Conservation (phyloP, 2,113 vertebrate species). For the Noturus placidus region DNA sequence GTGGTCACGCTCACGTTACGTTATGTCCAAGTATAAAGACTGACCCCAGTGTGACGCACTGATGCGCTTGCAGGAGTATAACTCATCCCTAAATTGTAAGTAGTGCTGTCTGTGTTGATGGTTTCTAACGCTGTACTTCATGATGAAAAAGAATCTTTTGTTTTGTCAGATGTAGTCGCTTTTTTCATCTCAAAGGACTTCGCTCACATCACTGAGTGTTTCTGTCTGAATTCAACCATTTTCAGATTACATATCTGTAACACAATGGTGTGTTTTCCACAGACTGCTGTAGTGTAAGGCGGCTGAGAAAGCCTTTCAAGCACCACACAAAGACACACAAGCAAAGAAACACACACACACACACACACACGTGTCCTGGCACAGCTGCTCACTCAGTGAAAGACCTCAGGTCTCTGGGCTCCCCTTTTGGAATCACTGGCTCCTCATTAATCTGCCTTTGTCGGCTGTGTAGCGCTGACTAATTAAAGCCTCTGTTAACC, state of each 20-base stretch:
- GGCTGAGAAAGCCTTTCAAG: slow-evolving; percentile 23
- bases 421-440: slow-evolving; percentile 38
- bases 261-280: slow-evolving; percentile 25
- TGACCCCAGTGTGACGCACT: neutral
- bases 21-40: neutral
- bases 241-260: slow-evolving; percentile 1
- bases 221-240: slow-evolving; percentile 12
- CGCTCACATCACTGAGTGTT: neutral
- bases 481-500: slow-evolving; percentile 48
- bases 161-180: neutral
- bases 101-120: slow-evolving; percentile 18
- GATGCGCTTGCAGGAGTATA: neutral
- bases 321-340: slow-evolving; percentile 3
- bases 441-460: slow-evolving; percentile 43
- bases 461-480: slow-evolving; percentile 36
- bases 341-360: neutral
- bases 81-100: neutral
- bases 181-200: neutral
- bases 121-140: neutral
- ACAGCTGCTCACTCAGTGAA: neutral
- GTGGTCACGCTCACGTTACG: neutral
- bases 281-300: slow-evolving; percentile 3
- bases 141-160: slow-evolving; percentile 5
- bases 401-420: slow-evolving; percentile 37
- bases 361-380: slow-evolving; percentile 13